Base-by-base conservation (phyloP, 1,140 invertebrate genomes). In the Drosophila murphyi region DNA sequence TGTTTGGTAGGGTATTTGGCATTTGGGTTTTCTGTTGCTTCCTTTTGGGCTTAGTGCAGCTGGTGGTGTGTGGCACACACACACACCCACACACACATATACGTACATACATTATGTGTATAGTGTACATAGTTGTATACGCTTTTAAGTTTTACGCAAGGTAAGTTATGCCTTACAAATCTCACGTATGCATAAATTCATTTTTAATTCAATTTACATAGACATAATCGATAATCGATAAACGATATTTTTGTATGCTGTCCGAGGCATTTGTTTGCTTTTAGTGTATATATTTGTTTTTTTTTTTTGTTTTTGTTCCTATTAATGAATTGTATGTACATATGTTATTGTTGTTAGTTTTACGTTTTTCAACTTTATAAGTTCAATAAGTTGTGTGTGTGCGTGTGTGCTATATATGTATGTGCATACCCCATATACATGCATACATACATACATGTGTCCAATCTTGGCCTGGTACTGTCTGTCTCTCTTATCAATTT, bases 61-160 rank as follows among this genome's bases (percentile, higher is more conserved):
- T 67, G 70, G 32, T 67, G 70, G 32, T 51, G 31, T 56, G 34
- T 71, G 28, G 41, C 52, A 43, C 41, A 65, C 70, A 59, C 47
- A 56, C 41, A 20, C 20, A 20, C 20, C 20, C 20, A 20, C 52
- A 43, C 41, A 65, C 70, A 59, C 47, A 56, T 34, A 43, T 48
- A 57, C 41, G 57, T 52, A 32, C 31, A 65, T 47, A 67, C 10
- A 43, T n/a, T 37, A 48, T 54, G 51, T 60, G 54, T 39, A 43
- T 43, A 50, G 57, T 55, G 41, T 54, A 41, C 47, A 35, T 73
- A 55, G 32, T 56, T 59, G 54, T 37, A 54, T 73, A 73, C 57
- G 67, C 67, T 75, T 70, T 75, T 75, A 75, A 60, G 72, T 75
- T 75, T 70, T n/a, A 37, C 69, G 72, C 68, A 71, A 75, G 72